phyloP scores from a whole-genome alignment of 2,888 invertebrate species.

The Ochropacha duplaris region DNA sequence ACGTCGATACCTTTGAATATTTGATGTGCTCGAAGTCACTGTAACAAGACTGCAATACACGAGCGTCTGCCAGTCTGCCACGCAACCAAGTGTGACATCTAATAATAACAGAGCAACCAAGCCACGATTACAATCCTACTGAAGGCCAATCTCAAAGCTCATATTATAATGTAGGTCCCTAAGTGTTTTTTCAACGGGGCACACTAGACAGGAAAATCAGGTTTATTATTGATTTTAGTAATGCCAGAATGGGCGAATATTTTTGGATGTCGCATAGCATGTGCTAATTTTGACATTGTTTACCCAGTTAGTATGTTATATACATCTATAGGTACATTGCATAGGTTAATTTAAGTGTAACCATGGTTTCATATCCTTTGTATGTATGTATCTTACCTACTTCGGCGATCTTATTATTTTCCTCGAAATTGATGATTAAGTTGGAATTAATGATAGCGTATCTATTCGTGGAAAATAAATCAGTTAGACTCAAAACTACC shows the following conservation, averaged over 20 bases:
- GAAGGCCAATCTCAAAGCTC: neutral
- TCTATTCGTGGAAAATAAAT: neutral
- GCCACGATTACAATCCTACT: neutral
- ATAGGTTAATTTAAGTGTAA: neutral
- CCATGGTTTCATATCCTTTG: neutral
- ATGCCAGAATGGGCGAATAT: too few species aligned
- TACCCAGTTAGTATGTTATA: neutral
- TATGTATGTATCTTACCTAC: slow-evolving; percentile 13
- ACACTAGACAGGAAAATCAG: too few species aligned
- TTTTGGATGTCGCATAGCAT: too few species aligned
- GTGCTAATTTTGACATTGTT: neutral
- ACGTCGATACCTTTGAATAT: slow-evolving; percentile 55
- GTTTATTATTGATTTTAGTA: too few species aligned
- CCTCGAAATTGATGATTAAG: slow-evolving; percentile 16
- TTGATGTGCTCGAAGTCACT: slow-evolving; percentile 36
- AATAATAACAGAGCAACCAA: neutral
- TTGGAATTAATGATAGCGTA: slow-evolving; percentile 1
- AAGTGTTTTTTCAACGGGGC: too few species aligned
- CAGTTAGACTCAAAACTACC: neutral
- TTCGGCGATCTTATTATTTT: slow-evolving; percentile 12
- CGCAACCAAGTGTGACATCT: neutral
- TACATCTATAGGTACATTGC: neutral
- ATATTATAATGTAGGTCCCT: too few species aligned
- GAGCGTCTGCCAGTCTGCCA: neutral
- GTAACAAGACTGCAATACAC: slow-evolving; percentile 29